A percentile compares a stretch with the other conserved stretches of the same genome.
These are phyloP conservation scores for Nautilus pompilius DNA, from an alignment of 1,140 invertebrate species.

Conservation along the genomic window DNA sequence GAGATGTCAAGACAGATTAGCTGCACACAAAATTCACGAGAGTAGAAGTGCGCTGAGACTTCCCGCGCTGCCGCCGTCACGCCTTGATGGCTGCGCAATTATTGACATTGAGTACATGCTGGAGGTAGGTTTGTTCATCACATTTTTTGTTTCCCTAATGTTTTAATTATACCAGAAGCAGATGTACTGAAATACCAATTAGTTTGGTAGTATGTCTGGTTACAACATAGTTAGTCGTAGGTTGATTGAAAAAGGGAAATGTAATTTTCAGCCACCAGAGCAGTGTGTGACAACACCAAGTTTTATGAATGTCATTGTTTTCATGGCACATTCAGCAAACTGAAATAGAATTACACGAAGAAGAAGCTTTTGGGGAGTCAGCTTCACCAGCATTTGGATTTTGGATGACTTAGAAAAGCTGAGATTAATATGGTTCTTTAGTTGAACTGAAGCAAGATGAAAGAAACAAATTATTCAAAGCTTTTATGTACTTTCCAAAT, in stretches of 20 bases:
- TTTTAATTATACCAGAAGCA: too few species aligned
- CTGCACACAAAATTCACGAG: slow-evolving; percentile 16
- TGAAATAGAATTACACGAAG: too few species aligned
- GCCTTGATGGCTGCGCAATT: slow-evolving; percentile 90
- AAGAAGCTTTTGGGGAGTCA: too few species aligned
- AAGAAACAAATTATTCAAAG: not conserved
- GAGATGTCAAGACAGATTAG: slow-evolving; percentile 7
- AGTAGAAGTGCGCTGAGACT: slow-evolving; percentile 58
- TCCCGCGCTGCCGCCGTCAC: slow-evolving; percentile 90
- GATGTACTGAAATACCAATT: not conserved
- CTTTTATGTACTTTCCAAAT: not conserved
- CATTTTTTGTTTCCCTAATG: not conserved
- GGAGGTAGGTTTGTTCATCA: slow-evolving; percentile 68
- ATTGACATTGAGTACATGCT: slow-evolving; percentile 94
- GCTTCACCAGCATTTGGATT: too few species aligned
- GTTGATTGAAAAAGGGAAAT: not conserved
- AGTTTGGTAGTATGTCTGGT: not conserved
- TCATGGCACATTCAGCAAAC: too few species aligned
- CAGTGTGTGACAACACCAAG: not conserved
- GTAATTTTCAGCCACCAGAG: not conserved
- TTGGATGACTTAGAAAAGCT: too few species aligned
- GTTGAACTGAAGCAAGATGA: not conserved
- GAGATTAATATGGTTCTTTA: too few species aligned
- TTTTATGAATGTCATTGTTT: too few species aligned
- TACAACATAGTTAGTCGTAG: not conserved